A percentile compares a stretch with the other conserved stretches of the same genome.
phyloP scores from a whole-genome alignment of 2,888 invertebrate species.

The Idaea biselata region DNA sequence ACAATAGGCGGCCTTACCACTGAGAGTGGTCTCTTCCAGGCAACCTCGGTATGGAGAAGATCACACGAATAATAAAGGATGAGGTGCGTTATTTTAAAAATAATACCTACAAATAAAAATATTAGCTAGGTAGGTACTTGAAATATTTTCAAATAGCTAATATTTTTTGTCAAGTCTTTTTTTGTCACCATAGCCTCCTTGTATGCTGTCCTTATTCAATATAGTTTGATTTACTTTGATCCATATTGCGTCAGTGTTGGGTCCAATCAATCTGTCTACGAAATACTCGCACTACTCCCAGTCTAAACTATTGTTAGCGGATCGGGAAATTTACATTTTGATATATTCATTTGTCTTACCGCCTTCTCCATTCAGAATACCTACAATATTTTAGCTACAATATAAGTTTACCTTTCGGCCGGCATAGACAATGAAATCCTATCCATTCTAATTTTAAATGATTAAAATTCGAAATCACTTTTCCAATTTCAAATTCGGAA shows the following conservation, averaged over 20 bases:
- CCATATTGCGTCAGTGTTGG: constrained; percentile 57
- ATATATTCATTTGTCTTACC: constrained; percentile 80
- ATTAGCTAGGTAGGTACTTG: too few species aligned
- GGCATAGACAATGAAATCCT: constrained; percentile 21
- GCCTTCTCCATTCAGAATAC: constrained; percentile 25
- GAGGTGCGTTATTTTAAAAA: too few species aligned
- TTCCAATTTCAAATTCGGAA: constrained; percentile 33
- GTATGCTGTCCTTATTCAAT: constrained; percentile 6
- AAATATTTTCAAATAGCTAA: too few species aligned
- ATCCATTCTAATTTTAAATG: constrained; percentile 33
- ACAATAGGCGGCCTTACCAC: too few species aligned
- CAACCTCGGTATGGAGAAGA: too few species aligned
- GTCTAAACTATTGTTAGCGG: constrained; percentile 78
- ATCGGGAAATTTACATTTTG: constrained; percentile 79
- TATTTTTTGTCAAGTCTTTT: too few species aligned
- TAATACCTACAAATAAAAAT: too few species aligned
- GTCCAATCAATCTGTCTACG: constrained; percentile 79
- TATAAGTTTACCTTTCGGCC: constrained; percentile 14
- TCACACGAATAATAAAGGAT: too few species aligned
- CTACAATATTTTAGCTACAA: constrained; percentile 10
- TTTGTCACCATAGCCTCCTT: neutral
- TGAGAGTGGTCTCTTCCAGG: too few species aligned
- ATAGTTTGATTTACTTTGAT: constrained; percentile 47
- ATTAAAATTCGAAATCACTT: constrained; percentile 20
- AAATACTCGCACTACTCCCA: constrained; percentile 78